phyloP scores from a whole-genome alignment of 2,113 vertebrate genomes.

The Callionymus lyra region DNA sequence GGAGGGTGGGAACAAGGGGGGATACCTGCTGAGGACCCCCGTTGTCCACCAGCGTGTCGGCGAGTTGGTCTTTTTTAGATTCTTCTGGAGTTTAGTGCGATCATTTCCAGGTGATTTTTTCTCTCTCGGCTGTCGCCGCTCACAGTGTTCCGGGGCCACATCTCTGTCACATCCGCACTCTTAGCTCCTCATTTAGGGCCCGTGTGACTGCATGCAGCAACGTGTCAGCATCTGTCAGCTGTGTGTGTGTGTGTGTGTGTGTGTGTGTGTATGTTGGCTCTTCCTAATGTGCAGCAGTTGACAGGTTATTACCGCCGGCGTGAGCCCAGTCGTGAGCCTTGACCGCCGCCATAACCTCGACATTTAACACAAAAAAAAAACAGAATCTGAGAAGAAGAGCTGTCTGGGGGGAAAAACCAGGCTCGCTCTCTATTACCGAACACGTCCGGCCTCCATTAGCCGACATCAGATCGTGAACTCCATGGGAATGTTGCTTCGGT shows the following conservation, averaged over 20 bases:
- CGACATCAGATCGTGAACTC: constrained; percentile 38
- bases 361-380: constrained; percentile 34
- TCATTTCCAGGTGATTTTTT: constrained; percentile 2
- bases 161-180: constrained; percentile 51
- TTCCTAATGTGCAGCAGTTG: constrained; percentile 53
- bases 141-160: constrained; percentile 39
- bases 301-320: constrained; percentile 60
- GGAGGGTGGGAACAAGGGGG: constrained; percentile 3
- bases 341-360: constrained; percentile 49
- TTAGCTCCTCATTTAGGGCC: constrained; percentile 53
- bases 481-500: constrained; percentile 43
- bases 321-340: constrained; percentile 43
- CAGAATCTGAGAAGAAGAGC: too few species aligned
- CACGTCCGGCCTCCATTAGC: constrained; percentile 32
- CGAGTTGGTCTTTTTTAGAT: neutral
- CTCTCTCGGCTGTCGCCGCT: constrained; percentile 30
- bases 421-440: constrained; percentile 2
- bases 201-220: constrained; percentile 46
- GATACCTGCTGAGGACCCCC: constrained; percentile 42
- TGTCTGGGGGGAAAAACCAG: too few species aligned
- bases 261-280: constrained; percentile 54
- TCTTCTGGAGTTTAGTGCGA: neutral
- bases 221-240: constrained; percentile 59
- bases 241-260: constrained; percentile 55
- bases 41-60: constrained; percentile 15